These are phyloP conservation scores for Caenorhabditis afra DNA, from an alignment of 2,888 invertebrate species.

Conservation along the genomic window DNA sequence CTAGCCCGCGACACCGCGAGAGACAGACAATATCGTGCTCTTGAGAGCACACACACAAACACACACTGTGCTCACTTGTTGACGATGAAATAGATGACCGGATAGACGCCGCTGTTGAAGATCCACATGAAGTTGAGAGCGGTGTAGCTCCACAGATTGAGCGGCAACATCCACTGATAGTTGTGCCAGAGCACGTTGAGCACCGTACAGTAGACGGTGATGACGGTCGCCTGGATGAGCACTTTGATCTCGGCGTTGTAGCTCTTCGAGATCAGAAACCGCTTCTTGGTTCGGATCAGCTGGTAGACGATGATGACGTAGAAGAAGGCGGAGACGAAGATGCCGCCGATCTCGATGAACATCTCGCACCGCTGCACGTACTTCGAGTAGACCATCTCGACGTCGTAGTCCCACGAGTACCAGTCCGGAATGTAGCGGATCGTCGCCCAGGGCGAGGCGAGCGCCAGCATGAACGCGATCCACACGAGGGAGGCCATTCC, in stretches of 20 bases:
- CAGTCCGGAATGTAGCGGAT: slow-evolving; percentile 71
- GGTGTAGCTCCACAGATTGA: slow-evolving; percentile 66
- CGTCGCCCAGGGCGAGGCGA: slow-evolving; percentile 69
- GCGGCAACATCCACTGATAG: slow-evolving; percentile 69
- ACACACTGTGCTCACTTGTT: slow-evolving; percentile 60
- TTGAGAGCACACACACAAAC: too few relatives aligned
- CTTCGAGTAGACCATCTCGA: slow-evolving; percentile 46
- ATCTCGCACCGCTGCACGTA: slow-evolving; percentile 70
- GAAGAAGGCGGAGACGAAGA: slow-evolving; percentile 69
- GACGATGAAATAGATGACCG: slow-evolving; percentile 72
- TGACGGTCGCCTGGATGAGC: slow-evolving; percentile 72
- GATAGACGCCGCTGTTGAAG: slow-evolving; percentile 74
- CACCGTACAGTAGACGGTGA: slow-evolving; percentile 74
- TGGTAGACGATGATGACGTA: slow-evolving; percentile 69
- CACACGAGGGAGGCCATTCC: slow-evolving; percentile 53
- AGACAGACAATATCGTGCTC: too few relatives aligned
- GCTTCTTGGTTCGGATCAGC: slow-evolving; percentile 65
- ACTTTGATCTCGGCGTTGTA: slow-evolving; percentile 73
- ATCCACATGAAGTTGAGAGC: slow-evolving; percentile 78
- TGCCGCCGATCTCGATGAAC: slow-evolving; percentile 74
- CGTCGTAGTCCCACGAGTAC: slow-evolving; percentile 74
- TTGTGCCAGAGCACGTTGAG: slow-evolving; percentile 76
- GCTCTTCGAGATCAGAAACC: slow-evolving; percentile 61
- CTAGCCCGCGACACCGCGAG: too few relatives aligned
- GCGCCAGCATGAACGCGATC: slow-evolving; percentile 60